phyloP scores from a whole-genome alignment of 2,888 invertebrate species.

The Charanyca ferruginea region DNA sequence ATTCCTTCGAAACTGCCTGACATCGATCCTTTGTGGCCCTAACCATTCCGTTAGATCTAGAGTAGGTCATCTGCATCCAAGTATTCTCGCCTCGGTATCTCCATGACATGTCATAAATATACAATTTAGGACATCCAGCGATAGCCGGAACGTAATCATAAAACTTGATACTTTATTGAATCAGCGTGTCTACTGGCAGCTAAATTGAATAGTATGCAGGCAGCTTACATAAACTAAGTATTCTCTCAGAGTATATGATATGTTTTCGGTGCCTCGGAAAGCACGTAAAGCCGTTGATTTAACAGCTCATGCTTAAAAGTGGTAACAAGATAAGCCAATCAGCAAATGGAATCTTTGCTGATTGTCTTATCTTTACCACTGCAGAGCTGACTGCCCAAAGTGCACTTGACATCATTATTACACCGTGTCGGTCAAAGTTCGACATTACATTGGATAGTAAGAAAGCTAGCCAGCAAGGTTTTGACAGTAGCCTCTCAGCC shows the following conservation, averaged over 20 bases:
- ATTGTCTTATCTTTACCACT: too few relatives aligned
- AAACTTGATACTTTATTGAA: constrained; percentile 43
- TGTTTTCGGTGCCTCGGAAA: not conserved
- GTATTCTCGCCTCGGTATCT: constrained; percentile 25
- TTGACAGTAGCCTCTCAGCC: too few relatives aligned
- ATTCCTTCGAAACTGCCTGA: constrained; percentile 25
- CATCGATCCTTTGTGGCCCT: constrained; percentile 9
- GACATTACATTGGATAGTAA: too few relatives aligned
- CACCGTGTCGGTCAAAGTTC: too few relatives aligned
- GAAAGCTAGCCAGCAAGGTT: too few relatives aligned
- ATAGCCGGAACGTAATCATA: constrained; percentile 27
- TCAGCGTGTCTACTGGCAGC: constrained; percentile 12
- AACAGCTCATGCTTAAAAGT: too few relatives aligned
- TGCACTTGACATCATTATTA: too few relatives aligned
- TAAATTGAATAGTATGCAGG: constrained; percentile 4
- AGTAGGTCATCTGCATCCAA: constrained; percentile 38
- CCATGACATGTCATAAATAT: constrained; percentile 37
- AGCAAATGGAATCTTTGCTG: too few relatives aligned
- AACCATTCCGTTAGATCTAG: constrained; percentile 30
- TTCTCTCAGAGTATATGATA: not conserved
- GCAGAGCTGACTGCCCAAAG: too few relatives aligned
- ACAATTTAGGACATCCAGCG: constrained; percentile 40
- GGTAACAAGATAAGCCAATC: not conserved
- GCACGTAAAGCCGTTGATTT: too few relatives aligned
- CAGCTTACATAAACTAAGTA: too few relatives aligned